A percentile compares a stretch with the other conserved stretches of the same genome.
Conservation (phyloP, 2,888 invertebrate genomes). For the Unio delphinus region DNA sequence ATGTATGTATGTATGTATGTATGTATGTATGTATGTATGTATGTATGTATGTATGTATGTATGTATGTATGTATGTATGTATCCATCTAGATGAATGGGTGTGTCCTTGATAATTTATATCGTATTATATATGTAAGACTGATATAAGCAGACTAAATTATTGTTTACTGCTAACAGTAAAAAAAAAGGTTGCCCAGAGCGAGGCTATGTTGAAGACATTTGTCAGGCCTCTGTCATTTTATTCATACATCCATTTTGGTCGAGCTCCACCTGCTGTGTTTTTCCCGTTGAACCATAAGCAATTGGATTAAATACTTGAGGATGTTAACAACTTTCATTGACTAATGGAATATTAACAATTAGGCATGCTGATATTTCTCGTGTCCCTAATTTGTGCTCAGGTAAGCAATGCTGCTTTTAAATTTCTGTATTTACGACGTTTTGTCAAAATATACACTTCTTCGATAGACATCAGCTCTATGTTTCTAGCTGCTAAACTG, state of each 20-base stretch:
- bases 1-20: too few species aligned
- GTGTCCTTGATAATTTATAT: too few species aligned
- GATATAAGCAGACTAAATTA: too few species aligned
- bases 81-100: too few species aligned
- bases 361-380: not conserved
- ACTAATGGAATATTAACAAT: not conserved
- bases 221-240: too few species aligned
- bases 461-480: not conserved
- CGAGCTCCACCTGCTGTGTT: not conserved
- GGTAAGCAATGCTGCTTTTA: not conserved
- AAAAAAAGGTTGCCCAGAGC: not conserved
- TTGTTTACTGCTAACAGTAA: not conserved
- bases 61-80: too few species aligned
- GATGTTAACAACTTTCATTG: constrained; percentile 1
- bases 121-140: too few species aligned
- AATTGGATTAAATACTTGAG: not conserved
- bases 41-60: too few species aligned
- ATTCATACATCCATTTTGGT: not conserved
- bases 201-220: not conserved
- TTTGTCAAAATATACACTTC: not conserved
- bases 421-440: not conserved
- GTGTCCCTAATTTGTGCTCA: not conserved
- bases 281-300: too few species aligned
- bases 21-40: too few species aligned
- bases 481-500: not conserved